Evolutionary conservation across 2,797 vertebrate genomes (phyloP), one percentile per base, ranked within the genome.

Genomic region (Gymnothorax javanicus): DNA sequence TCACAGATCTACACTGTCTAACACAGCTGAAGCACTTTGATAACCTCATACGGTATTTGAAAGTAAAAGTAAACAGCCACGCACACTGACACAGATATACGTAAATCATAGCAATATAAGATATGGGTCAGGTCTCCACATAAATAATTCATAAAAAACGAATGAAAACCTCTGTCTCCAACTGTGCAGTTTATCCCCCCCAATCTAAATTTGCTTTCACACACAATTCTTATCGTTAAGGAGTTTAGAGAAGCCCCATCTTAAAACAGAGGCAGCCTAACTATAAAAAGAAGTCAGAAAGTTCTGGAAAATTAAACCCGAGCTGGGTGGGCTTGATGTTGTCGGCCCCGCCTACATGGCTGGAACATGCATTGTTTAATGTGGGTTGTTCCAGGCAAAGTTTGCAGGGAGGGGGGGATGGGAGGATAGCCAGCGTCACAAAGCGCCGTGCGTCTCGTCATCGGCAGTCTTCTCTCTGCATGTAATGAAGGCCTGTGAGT

Each of bases 341-440:
- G 64, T 79, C 57, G 23, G 43, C 15, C 23, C 83, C 9, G 23
- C 25, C 64, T 25, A 15, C 20, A 59, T 6, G 25, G 69, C 57
- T 79, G 79, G 85, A 82, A 67, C 25, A 60, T 2, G n/a, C 59
- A 11, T 60, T 69, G 59, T 82, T 59, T 43, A 81, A 57, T 11
- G 52, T 9, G 85, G 33, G 77, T 86, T 81, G 77, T 86, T 57
- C 86, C 82, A 27, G 1, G 9, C 0, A 25, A 82, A 91, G 82
- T 4, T 84, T 15, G 57, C 3, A 54, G 69, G 2, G 88, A 83
- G 82, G 84, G 4, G 4, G 81, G 13, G 81, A 7, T 2, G 13
- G 75, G 17, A 17, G 7, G 75, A 20, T 11, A 56, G 77, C 77
- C 77, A 11, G 86, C 89, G 27, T 59, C 82, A 87, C 71, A 77